These are phyloP conservation scores for Pilophorus perplexus DNA, from an alignment of 2,888 invertebrate genomes.

Conservation along the genomic window DNA sequence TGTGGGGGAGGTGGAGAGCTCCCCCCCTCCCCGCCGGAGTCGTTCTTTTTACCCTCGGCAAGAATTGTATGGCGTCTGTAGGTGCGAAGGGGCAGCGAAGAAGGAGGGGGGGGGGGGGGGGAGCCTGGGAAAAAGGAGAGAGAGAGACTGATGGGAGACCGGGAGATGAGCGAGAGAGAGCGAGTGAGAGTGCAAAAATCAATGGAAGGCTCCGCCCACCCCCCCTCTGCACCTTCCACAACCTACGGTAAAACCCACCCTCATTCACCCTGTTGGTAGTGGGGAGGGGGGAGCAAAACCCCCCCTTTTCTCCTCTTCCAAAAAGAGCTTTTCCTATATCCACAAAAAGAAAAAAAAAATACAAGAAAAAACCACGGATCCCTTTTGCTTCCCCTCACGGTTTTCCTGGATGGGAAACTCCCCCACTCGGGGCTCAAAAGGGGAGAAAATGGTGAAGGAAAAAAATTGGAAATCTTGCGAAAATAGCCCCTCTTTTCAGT, in stretches of 20 bases:
- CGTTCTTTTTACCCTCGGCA: too few species aligned
- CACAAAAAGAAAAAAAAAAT: conserved; percentile 15
- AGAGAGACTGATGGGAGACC: background rate
- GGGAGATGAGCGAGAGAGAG: background rate
- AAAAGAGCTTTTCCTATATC: conserved; percentile 24
- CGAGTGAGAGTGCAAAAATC: conserved; percentile 40
- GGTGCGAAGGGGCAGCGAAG: background rate
- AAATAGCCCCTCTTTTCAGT: background rate
- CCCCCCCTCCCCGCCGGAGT: too few species aligned
- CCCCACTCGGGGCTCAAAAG: conserved; percentile 17
- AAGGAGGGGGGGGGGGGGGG: background rate
- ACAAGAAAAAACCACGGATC: conserved; percentile 9
- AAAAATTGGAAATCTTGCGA: conserved; percentile 19
- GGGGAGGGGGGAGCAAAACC: background rate
- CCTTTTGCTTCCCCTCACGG: conserved; percentile 1
- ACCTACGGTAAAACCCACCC: conserved; percentile 24
- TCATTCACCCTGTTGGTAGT: conserved; percentile 9
- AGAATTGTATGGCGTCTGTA: too few species aligned
- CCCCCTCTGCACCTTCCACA: conserved; percentile 16
- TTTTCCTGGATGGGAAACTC: too few species aligned
- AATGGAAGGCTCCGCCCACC: conserved; percentile 42
- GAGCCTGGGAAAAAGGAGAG: background rate
- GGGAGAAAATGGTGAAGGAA: conserved; percentile 18
- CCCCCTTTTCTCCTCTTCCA: background rate
- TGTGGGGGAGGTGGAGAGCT: too few species aligned